These are phyloP conservation scores for Acrobasis consociella DNA, from an alignment of 2,888 invertebrate species.

Conservation along the genomic window DNA sequence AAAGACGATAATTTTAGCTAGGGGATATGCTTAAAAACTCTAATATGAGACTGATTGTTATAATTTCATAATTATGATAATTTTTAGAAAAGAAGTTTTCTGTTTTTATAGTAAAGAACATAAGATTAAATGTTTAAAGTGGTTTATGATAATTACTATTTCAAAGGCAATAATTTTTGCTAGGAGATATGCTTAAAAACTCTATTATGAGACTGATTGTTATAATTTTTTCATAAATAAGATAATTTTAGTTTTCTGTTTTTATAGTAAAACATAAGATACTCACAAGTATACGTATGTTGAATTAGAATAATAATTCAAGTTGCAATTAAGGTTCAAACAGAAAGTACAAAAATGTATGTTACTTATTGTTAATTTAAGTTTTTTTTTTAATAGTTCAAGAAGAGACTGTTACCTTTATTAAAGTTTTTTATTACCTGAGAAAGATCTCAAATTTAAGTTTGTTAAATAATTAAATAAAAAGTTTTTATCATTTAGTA, in stretches of 20 bases:
- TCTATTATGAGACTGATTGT: neutral
- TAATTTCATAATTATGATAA: no score
- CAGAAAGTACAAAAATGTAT: slow-evolving; percentile 23
- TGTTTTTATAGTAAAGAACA: no score
- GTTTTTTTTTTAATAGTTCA: slow-evolving; percentile 11
- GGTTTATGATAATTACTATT: no score
- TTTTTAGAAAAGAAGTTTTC: no score
- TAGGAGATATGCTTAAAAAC: neutral
- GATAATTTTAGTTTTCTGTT: no score
- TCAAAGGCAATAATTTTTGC: neutral
- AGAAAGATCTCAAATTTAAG: slow-evolving; percentile 17
- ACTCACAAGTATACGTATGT: neutral
- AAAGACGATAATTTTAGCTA: neutral
- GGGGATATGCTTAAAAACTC: neutral
- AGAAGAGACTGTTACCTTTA: slow-evolving; percentile 19
- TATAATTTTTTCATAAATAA: no score
- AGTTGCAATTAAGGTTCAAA: slow-evolving; percentile 13
- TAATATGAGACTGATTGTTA: no score
- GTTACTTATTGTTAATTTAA: slow-evolving; percentile 18
- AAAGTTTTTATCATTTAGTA: slow-evolving; percentile 22
- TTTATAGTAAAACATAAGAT: no score
- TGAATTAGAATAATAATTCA: slow-evolving; percentile 6
- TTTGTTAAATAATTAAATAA: slow-evolving; percentile 22
- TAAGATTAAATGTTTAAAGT: no score
- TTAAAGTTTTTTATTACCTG: slow-evolving; percentile 18